These are phyloP conservation scores for Pseudomyrmex sp. DNA, from an alignment of 1,140 invertebrate genomes.

Conservation along the genomic window DNA sequence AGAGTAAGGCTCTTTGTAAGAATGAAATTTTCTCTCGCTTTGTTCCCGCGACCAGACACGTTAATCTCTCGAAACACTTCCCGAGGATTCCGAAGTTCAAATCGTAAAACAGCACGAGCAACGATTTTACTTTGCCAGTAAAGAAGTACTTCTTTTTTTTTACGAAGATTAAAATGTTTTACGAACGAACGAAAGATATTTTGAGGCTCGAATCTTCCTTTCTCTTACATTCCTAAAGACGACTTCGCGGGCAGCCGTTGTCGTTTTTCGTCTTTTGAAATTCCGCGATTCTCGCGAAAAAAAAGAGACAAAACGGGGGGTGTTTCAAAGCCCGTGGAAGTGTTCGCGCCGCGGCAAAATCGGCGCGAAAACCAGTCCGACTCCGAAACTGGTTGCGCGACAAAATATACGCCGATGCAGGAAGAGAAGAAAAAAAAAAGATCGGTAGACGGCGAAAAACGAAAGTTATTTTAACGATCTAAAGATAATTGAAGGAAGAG, in stretches of 20 bases:
- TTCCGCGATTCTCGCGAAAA: not conserved
- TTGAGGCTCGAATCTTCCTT: constrained; percentile 5
- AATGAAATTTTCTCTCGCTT: constrained; percentile 2
- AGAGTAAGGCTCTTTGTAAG: not conserved
- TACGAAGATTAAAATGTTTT: not conserved
- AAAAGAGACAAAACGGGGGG: not conserved
- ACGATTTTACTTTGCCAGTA: too few relatives aligned
- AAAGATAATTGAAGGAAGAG: not conserved
- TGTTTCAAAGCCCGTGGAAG: not conserved
- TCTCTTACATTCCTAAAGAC: not conserved
- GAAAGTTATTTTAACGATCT: constrained; percentile 63
- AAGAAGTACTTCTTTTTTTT: not conserved
- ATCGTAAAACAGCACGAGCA: not conserved
- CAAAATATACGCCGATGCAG: constrained; percentile 10
- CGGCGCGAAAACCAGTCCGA: constrained; percentile 29
- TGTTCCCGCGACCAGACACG: not conserved
- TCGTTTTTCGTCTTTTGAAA: constrained; percentile 13
- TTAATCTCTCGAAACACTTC: not conserved
- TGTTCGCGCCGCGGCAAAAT: not conserved
- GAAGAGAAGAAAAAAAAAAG: not conserved
- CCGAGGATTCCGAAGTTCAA: not conserved
- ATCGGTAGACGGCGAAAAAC: not conserved
- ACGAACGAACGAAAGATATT: not conserved
- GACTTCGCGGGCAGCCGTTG: not conserved
- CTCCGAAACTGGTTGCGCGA: constrained; percentile 54